Evolutionary conservation across 2,888 invertebrate species (phyloP).

Genomic region (Buathra laborator): DNA sequence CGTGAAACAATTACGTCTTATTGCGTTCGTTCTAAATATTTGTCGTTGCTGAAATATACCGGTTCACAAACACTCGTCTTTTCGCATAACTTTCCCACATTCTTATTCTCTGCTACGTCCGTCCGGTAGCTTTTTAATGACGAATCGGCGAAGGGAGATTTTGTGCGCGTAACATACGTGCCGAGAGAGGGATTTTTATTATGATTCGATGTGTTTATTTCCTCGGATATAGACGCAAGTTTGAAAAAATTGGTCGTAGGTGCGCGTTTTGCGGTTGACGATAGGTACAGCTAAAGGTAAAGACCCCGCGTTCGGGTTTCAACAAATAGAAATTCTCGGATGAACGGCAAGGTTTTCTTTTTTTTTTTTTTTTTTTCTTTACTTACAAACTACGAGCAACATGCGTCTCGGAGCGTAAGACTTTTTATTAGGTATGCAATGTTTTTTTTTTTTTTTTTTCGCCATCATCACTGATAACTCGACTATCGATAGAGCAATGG

Average conservation of each 20-base stretch:
- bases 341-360: constrained; percentile 15
- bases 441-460: not conserved
- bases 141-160: constrained; percentile 4
- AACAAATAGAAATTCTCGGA: constrained; percentile 2
- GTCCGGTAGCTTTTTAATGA: not conserved
- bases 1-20: not conserved
- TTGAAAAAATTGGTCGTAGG: constrained; percentile 19
- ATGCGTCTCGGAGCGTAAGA: not conserved
- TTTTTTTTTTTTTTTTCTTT: constrained; percentile 6
- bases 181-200: not conserved
- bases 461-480: too few relatives aligned
- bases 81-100: not conserved
- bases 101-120: not conserved
- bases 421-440: not conserved
- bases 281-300: constrained; percentile 1
- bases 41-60: constrained; percentile 2
- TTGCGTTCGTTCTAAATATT: not conserved
- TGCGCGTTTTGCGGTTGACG: constrained; percentile 7
- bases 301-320: not conserved
- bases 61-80: not conserved
- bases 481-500: too few relatives aligned
- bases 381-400: constrained; percentile 38
- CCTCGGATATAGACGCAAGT: not conserved
- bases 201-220: not conserved
- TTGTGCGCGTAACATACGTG: constrained; percentile 12